A percentile compares a stretch with the other conserved stretches of the same genome.
Evolutionary conservation across 2,113 vertebrate genomes (phyloP).

Genomic region (Microcebus ravelobensis): DNA sequence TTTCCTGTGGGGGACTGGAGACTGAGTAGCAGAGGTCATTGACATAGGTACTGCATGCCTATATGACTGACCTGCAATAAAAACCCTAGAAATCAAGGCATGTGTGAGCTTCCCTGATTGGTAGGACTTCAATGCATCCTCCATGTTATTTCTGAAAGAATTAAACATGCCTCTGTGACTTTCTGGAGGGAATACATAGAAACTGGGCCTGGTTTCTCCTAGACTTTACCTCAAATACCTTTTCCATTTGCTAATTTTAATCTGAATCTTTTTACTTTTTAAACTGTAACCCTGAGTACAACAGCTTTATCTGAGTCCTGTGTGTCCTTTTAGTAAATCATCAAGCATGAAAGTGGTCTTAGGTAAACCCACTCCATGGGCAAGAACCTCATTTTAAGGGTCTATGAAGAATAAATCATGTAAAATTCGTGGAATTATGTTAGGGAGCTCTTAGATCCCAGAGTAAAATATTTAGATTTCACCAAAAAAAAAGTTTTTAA

Average conservation of each 20-base stretch:
- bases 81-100: too few relatives aligned
- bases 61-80: background rate
- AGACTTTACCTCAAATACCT: background rate
- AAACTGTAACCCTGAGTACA: background rate
- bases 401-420: background rate
- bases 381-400: background rate
- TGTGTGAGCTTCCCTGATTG: background rate
- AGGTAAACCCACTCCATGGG: background rate
- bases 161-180: background rate
- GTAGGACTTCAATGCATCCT: background rate
- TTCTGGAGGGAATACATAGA: background rate
- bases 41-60: too few relatives aligned
- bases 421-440: background rate
- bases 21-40: background rate
- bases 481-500: background rate
- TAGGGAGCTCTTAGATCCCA: background rate
- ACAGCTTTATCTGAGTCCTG: background rate
- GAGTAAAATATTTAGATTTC: background rate
- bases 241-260: background rate
- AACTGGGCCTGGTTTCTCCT: background rate
- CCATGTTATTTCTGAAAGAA: background rate
- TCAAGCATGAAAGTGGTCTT: background rate
- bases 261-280: background rate
- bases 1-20: background rate
- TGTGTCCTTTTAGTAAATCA: background rate